Evolutionary conservation across 1,140 invertebrate genomes (phyloP), one percentile per base, ranked within the genome.

Genomic region (Phthorimaea operculella): DNA sequence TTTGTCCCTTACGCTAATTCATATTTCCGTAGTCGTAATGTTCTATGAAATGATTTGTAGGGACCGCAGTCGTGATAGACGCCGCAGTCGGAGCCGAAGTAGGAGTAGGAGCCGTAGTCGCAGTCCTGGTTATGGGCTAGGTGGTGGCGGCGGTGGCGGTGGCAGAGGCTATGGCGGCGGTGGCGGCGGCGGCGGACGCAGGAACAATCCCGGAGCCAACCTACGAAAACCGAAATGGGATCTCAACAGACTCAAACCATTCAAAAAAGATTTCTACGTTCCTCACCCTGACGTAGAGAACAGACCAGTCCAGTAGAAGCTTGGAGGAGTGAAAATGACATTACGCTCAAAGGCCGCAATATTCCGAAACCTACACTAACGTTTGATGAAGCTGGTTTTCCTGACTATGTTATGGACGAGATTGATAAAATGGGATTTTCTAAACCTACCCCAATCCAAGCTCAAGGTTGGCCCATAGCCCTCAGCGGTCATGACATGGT

Each of bases 181-280:
- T 17, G 85, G 86, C 21, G 80, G 88, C 14, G 86, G 88, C 50
- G 85, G 87, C 17, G 87, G 88, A 16, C 85, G 90, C 34, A 66
- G 86, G 14, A 87, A 84, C 58, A 86, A 87, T 63, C 84, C 87
- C 12, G 87, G 88, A 42, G 82, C 87, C 9, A 87, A 72, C 69
- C 66, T 89, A 21, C 75, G 92, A 34, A 93, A 92, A 85, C 91
- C 92, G 7, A 88, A 90, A 70, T 94, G 93, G 93, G 93, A 95
- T 72, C 66, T 92, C 33, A 90, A 87, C 51, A 88, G 91, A 58
- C 81, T 98, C 5, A 92, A 92, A 55, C 92, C 94, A 6, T 97
- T 98, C 83, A 93, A 96, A 72, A 98, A 98, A 87, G 94, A 97
- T 72, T 98, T 98, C 74, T 98, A 98, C 76, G 83, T 92, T 60